A percentile compares a stretch with the other conserved stretches of the same genome.
Conservation (phyloP, 2,113 vertebrate species). For the Forbesichthys agassizii region DNA sequence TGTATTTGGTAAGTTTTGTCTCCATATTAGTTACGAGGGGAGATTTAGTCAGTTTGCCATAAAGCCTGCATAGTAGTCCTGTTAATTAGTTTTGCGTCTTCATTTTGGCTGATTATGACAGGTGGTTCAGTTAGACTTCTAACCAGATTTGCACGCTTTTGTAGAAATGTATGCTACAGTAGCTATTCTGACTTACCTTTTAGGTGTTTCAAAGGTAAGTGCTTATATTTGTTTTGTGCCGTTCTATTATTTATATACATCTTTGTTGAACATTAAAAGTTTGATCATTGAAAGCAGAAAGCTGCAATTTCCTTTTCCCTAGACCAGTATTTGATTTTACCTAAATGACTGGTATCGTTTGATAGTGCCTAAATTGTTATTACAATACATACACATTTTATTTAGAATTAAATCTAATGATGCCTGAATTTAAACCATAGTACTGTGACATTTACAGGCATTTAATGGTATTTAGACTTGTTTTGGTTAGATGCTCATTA, state of each 20-base stretch:
- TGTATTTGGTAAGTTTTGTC: too few species aligned
- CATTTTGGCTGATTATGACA: too few species aligned
- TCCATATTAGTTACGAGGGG: too few species aligned
- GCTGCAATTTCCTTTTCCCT: too few species aligned
- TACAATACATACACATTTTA: not conserved
- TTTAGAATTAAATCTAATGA: not conserved
- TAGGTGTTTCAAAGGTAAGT: conserved; percentile 47
- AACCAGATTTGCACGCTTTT: conserved; percentile 14
- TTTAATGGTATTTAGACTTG: conserved; percentile 1
- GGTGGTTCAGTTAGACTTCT: too few species aligned
- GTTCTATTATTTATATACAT: conserved; percentile 2
- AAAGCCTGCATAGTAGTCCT: too few species aligned
- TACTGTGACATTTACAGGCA: not conserved
- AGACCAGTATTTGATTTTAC: too few species aligned
- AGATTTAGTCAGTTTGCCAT: too few species aligned
- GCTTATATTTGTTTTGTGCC: conserved; percentile 15
- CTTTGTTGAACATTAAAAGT: not conserved
- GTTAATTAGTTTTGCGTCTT: too few species aligned
- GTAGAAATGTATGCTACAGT: conserved; percentile 10
- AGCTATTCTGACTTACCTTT: conserved; percentile 5
- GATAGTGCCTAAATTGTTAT: not conserved
- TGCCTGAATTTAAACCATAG: not conserved
- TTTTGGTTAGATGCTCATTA: conserved; percentile 11
- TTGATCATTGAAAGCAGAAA: too few species aligned
- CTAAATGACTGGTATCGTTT: not conserved